Evolutionary conservation across 2,888 invertebrate species (phyloP).

Genomic region (Itoplectis maculator): DNA sequence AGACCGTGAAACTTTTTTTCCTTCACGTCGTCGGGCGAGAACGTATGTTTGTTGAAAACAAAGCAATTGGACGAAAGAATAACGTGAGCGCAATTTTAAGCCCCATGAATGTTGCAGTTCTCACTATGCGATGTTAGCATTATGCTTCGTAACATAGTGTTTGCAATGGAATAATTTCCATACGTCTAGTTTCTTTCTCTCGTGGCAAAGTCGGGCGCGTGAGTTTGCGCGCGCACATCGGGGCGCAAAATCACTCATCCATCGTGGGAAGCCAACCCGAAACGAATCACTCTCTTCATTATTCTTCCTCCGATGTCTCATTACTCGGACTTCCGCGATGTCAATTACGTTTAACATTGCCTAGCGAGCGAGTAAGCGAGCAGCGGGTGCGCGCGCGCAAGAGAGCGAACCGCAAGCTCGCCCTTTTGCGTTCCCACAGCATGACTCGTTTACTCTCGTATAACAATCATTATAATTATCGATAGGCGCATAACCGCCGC

Average conservation of each 20-base stretch:
- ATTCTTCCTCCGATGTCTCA: conserved; percentile 70
- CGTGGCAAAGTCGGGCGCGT: conserved; percentile 31
- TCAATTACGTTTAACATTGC: conserved; percentile 72
- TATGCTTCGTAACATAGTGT: conserved; percentile 28
- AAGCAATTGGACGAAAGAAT: neutral
- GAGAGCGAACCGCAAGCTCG: conserved; percentile 49
- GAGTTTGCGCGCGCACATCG: neutral
- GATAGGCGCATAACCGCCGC: conserved; percentile 65
- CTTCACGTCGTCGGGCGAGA: neutral
- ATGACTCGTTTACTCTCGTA: conserved; percentile 66
- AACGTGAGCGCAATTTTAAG: conserved; percentile 9
- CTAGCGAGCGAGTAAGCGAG: conserved; percentile 41
- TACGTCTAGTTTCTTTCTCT: conserved; percentile 38
- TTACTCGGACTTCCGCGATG: conserved; percentile 72
- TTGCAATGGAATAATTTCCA: conserved; percentile 47
- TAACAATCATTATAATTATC: conserved; percentile 72
- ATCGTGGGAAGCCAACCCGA: conserved; percentile 71
- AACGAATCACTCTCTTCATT: conserved; percentile 72
- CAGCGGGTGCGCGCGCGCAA: conserved; percentile 15
- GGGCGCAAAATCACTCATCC: conserved; percentile 65
- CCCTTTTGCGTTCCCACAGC: conserved; percentile 68
- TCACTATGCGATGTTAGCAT: conserved; percentile 24
- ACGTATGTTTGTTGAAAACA: neutral
- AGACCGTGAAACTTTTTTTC: conserved; percentile 14
- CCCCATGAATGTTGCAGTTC: neutral